phyloP scores from a whole-genome alignment of 1,140 invertebrate genomes.

The Cydia fagiglandana region DNA sequence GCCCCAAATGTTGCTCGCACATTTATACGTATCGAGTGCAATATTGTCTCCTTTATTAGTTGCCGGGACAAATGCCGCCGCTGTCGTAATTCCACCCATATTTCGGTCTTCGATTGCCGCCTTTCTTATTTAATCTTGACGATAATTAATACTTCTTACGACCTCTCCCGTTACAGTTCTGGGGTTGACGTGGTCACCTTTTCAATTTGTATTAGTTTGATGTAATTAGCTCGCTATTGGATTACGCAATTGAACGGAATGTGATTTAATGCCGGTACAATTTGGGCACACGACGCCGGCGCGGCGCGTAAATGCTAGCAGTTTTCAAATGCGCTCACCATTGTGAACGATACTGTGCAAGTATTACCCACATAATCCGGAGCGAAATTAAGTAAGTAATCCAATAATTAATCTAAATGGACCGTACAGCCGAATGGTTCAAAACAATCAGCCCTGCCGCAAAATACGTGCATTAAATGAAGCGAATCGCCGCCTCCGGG shows the following conservation, averaged over 20 bases:
- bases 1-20: slow-evolving; percentile 77
- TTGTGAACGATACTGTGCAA: slow-evolving; percentile 8
- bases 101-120: slow-evolving; percentile 69
- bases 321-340: slow-evolving; percentile 26
- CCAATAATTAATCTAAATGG: slow-evolving; percentile 80
- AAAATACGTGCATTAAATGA: slow-evolving; percentile 80
- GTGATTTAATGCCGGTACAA: slow-evolving; percentile 25
- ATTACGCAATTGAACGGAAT: slow-evolving; percentile 28
- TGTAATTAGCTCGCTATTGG: slow-evolving; percentile 24
- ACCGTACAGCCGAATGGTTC: slow-evolving; percentile 78
- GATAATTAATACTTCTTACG: slow-evolving; percentile 73
- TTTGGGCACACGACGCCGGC: neutral
- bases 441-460: slow-evolving; percentile 78
- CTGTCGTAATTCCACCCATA: slow-evolving; percentile 73
- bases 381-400: slow-evolving; percentile 78
- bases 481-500: slow-evolving; percentile 76
- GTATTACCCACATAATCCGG: slow-evolving; percentile 61
- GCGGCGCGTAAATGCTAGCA: slow-evolving; percentile 9
- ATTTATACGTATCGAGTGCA: slow-evolving; percentile 79
- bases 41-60: slow-evolving; percentile 80
- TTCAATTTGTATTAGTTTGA: slow-evolving; percentile 31
- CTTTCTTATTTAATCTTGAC: slow-evolving; percentile 75
- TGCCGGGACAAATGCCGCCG: slow-evolving; percentile 73
- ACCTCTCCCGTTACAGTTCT: slow-evolving; percentile 36
- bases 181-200: slow-evolving; percentile 39